These are phyloP conservation scores for Haliclona indistincta DNA, from an alignment of 37 sponge, comb jelly and placozoan species.

Conservation along the genomic window DNA sequence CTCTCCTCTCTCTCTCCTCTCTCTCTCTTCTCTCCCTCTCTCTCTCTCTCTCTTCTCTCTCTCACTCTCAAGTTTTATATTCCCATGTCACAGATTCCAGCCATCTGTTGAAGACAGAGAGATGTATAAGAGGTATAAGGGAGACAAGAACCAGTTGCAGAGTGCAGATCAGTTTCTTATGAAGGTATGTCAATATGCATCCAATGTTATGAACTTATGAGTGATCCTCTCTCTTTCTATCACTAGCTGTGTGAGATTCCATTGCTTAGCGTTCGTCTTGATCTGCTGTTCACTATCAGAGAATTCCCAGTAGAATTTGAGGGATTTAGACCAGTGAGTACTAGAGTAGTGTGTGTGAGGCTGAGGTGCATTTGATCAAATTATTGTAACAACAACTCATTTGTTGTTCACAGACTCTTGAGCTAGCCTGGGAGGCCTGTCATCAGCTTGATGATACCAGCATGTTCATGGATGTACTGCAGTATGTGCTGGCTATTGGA, in stretches of 20 bases:
- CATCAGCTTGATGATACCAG: conserved; percentile 41
- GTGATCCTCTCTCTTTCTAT: conserved; percentile 5
- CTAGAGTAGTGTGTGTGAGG: neutral
- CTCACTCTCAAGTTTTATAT: no score
- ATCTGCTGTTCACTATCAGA: conserved; percentile 67
- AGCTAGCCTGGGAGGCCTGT: conserved; percentile 72
- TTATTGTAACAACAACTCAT: neutral
- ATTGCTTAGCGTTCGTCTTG: conserved; percentile 53
- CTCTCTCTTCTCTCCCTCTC: no score
- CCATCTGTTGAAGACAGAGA: conserved; percentile 80
- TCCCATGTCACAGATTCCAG: conserved; percentile 62
- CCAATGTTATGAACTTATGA: conserved; percentile 2
- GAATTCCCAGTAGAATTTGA: conserved; percentile 79
- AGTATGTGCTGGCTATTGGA: conserved; percentile 79
- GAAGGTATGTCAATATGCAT: conserved; percentile 57
- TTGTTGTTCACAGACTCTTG: conserved; percentile 33
- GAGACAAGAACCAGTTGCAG: conserved; percentile 44
- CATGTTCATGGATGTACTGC: conserved; percentile 60
- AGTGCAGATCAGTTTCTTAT: conserved; percentile 60
- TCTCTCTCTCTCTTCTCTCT: no score
- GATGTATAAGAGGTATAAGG: conserved; percentile 74
- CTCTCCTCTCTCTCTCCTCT: no score
- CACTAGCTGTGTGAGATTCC: conserved; percentile 69
- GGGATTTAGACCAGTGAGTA: conserved; percentile 71
- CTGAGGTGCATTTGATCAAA: neutral